phyloP scores from a whole-genome alignment of 2,888 invertebrate genomes.

The Lampropteryx suffumata region DNA sequence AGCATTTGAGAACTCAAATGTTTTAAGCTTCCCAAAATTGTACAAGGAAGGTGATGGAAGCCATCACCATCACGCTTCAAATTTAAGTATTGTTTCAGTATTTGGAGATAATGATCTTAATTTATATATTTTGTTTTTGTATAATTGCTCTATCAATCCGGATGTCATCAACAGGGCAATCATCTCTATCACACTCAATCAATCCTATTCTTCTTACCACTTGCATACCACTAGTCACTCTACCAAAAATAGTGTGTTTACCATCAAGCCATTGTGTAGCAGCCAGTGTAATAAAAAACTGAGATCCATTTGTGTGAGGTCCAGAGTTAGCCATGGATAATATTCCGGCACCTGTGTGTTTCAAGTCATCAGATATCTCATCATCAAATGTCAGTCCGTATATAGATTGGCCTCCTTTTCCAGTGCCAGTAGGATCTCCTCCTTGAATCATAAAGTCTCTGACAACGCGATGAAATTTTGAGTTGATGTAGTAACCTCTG shows the following conservation, averaged over 20 bases:
- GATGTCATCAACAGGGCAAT: conserved; percentile 94
- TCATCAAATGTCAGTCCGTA: conserved; percentile 98
- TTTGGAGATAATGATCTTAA: neutral
- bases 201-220: conserved; percentile 96
- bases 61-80: no score
- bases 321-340: conserved; percentile 99
- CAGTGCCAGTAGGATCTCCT: conserved; percentile 98
- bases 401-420: conserved; percentile 97
- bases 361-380: conserved; percentile 96
- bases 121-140: conserved; percentile 25
- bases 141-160: conserved; percentile 84
- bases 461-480: conserved; percentile 98
- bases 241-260: conserved; percentile 98
- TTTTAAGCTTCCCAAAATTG: no score
- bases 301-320: conserved; percentile 97
- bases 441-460: conserved; percentile 97
- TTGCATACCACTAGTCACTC: conserved; percentile 93
- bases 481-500: conserved; percentile 97
- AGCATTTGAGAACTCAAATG: no score
- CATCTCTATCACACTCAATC: conserved; percentile 96
- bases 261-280: conserved; percentile 99
- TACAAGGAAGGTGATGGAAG: no score
- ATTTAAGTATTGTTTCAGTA: neutral
- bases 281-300: conserved; percentile 98
- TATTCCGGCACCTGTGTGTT: conserved; percentile 96